Evolutionary conservation across 2,113 vertebrate species (phyloP).

Genomic region (Willisornis vidua): DNA sequence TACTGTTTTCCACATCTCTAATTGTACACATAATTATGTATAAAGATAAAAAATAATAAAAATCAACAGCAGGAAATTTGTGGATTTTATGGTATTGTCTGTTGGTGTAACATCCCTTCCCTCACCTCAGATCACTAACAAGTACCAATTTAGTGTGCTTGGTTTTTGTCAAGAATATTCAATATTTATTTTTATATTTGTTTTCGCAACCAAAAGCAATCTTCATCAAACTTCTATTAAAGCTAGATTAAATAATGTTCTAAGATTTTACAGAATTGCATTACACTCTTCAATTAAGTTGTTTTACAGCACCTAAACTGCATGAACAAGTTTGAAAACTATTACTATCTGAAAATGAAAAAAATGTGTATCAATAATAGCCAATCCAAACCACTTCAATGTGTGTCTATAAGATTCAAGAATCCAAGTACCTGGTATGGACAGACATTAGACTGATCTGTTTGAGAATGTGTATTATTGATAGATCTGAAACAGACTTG

Average conservation of each 20-base stretch:
- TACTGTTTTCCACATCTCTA: not conserved
- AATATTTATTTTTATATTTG: not conserved
- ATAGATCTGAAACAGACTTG: not conserved
- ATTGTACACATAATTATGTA: not conserved
- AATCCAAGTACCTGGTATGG: not conserved
- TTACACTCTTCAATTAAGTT: not conserved
- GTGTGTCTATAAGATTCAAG: not conserved
- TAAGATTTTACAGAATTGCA: not conserved
- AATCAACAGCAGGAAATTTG: not conserved
- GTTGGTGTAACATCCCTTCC: fast-evolving
- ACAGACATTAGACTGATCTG: not conserved
- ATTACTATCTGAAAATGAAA: not conserved
- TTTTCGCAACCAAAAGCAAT: not conserved
- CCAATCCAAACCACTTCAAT: not conserved
- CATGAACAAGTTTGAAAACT: not conserved
- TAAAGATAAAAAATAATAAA: not conserved
- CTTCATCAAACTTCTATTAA: not conserved
- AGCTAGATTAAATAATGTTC: not conserved
- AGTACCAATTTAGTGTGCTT: not conserved
- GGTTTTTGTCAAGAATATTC: not conserved
- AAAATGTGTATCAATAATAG: not conserved
- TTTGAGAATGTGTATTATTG: not conserved
- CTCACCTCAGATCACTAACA: not conserved
- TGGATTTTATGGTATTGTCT: not conserved
- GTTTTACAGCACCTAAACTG: too few species aligned